Evolutionary conservation across 2,888 invertebrate species (phyloP).

Genomic region (Belgica antarctica): DNA sequence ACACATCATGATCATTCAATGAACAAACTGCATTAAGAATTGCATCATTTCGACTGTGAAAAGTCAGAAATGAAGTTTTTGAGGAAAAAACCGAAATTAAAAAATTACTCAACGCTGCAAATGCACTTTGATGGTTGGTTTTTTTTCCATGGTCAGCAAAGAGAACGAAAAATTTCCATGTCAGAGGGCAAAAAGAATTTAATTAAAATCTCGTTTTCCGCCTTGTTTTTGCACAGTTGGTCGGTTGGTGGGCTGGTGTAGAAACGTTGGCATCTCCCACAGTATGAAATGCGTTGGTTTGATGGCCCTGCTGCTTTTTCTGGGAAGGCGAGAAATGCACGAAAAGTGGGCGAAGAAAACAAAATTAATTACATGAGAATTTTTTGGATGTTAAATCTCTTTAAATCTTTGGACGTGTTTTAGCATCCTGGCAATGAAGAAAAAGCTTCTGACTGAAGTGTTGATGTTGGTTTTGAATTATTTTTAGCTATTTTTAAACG

Average conservation of each 20-base stretch:
- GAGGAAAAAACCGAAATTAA: constrained; percentile 15
- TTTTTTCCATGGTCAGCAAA: constrained; percentile 36
- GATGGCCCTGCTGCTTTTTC: no score
- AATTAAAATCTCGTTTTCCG: constrained; percentile 44
- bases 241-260: neutral
- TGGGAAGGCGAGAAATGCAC: neutral
- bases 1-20: constrained; percentile 24
- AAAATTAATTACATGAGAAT: neutral
- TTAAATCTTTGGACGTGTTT: neutral
- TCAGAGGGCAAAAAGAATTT: constrained; percentile 42
- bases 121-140: constrained; percentile 29
- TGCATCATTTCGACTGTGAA: constrained; percentile 20
- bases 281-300: neutral
- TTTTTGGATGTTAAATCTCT: neutral
- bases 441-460: no score
- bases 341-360: neutral
- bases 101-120: constrained; percentile 14
- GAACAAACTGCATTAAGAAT: constrained; percentile 30
- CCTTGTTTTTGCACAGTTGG: neutral
- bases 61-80: neutral
- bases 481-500: no score
- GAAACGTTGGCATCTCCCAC: neutral
- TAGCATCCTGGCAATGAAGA: no score
- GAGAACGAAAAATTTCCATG: constrained; percentile 35
- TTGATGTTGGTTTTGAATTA: no score